Evolutionary conservation across 2,888 invertebrate species (phyloP).

Genomic region (Sphaerolaimus hirsutus): DNA sequence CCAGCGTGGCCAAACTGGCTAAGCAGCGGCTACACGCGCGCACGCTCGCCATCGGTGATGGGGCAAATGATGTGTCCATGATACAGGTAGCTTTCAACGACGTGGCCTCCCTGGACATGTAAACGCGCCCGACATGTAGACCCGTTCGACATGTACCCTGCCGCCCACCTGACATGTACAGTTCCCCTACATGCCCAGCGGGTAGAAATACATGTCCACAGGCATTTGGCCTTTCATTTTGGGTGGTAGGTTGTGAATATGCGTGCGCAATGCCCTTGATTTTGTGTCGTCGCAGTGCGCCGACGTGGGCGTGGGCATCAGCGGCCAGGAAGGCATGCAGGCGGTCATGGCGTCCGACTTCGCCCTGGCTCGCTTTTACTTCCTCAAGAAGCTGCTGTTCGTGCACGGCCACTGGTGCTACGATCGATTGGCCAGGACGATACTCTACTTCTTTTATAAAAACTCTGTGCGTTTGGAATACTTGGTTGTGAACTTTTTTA

Average conservation of each 20-base stretch:
- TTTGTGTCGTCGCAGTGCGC: too few relatives aligned
- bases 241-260: too few relatives aligned
- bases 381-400: constrained; percentile 56
- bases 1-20: constrained; percentile 44
- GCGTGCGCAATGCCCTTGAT: too few relatives aligned
- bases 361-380: constrained; percentile 53
- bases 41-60: constrained; percentile 50
- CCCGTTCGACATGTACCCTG: too few relatives aligned
- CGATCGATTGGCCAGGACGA: constrained; percentile 69
- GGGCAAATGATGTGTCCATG: constrained; percentile 23
- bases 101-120: too few relatives aligned
- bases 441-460: constrained; percentile 86
- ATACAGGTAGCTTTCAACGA: too few relatives aligned
- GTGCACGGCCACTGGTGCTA: constrained; percentile 82
- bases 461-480: constrained; percentile 54
- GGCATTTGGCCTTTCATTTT: too few relatives aligned
- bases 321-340: constrained; percentile 54
- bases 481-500: background rate
- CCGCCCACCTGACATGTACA: too few relatives aligned
- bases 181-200: too few relatives aligned
- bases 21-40: constrained; percentile 53
- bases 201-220: too few relatives aligned
- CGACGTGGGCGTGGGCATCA: constrained; percentile 80
- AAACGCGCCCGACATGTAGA: too few relatives aligned
- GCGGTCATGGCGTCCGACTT: constrained; percentile 95